Conservation (phyloP, 2,888 invertebrate species). For the Monopis laevigella region DNA sequence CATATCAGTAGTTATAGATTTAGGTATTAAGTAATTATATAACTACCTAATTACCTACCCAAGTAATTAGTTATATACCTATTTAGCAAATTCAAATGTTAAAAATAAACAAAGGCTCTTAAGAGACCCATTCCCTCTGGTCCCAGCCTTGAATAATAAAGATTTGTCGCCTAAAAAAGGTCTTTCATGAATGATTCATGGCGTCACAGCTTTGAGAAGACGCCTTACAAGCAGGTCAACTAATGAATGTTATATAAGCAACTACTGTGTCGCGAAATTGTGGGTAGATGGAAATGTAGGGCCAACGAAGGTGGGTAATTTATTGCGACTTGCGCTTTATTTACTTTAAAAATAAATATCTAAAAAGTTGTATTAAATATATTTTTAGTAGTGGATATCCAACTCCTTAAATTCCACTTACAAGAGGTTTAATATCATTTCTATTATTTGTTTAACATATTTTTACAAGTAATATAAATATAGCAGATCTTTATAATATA, state of each 20-base stretch:
- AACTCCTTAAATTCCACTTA: too few relatives aligned
- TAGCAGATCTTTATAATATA: too few relatives aligned
- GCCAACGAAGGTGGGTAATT: neutral
- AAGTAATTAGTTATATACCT: neutral
- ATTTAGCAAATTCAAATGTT: neutral
- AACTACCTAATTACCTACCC: too few relatives aligned
- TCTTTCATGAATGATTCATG: slow-evolving; percentile 15
- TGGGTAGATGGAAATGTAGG: slow-evolving; percentile 3
- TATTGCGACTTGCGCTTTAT: too few relatives aligned
- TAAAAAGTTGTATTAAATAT: too few relatives aligned
- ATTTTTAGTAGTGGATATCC: too few relatives aligned
- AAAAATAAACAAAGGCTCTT: neutral
- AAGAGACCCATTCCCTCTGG: neutral
- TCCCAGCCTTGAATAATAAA: slow-evolving; percentile 13
- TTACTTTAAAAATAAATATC: too few relatives aligned
- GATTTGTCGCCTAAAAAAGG: slow-evolving; percentile 12
- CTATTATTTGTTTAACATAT: too few relatives aligned
- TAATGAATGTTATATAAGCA: slow-evolving; percentile 37
- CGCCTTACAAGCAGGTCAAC: slow-evolving; percentile 22
- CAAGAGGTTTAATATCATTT: too few relatives aligned
- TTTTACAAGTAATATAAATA: too few relatives aligned
- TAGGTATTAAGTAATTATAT: too few relatives aligned
- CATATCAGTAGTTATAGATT: too few relatives aligned
- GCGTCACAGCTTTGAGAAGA: slow-evolving; percentile 27
- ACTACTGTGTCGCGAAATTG: neutral